Percentiles rank a stretch among this genome's conserved stretches.
Evolutionary conservation across 2,797 vertebrate species (phyloP).

Genomic region (Sandelia bainsii): DNA sequence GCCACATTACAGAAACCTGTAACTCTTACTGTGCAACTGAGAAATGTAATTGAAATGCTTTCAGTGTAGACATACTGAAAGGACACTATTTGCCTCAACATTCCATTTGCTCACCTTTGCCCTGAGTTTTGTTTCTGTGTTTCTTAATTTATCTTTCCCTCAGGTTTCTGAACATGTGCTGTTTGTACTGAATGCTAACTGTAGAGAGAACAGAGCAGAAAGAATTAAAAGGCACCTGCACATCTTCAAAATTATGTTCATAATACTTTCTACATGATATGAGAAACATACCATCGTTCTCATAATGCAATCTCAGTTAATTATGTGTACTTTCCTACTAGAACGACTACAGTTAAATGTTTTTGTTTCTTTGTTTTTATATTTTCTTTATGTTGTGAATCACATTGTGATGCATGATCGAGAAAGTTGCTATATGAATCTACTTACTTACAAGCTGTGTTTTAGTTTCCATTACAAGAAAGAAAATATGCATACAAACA

Average conservation of each 20-base stretch:
- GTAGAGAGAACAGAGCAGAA: neutral
- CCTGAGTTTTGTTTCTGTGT: constrained; percentile 14
- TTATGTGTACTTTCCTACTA: no score
- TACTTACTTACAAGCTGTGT: no score
- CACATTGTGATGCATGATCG: no score
- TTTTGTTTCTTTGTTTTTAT: no score
- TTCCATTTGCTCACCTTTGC: constrained; percentile 3
- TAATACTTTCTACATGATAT: no score
- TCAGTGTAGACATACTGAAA: neutral
- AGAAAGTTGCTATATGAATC: no score
- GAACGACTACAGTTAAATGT: no score
- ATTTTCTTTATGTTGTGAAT: no score
- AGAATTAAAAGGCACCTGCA: neutral
- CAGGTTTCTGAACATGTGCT: neutral
- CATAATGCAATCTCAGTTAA: no score
- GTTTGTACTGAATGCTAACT: neutral
- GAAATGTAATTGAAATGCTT: no score
- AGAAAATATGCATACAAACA: neutral
- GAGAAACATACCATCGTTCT: no score
- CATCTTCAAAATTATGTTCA: neutral
- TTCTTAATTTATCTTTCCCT: neutral
- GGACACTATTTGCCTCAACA: neutral
- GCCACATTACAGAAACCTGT: neutral
- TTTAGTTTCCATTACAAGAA: no score
- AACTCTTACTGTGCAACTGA: neutral